These are phyloP conservation scores for Oligia latruncula DNA, from an alignment of 2,888 invertebrate species.

Conservation along the genomic window DNA sequence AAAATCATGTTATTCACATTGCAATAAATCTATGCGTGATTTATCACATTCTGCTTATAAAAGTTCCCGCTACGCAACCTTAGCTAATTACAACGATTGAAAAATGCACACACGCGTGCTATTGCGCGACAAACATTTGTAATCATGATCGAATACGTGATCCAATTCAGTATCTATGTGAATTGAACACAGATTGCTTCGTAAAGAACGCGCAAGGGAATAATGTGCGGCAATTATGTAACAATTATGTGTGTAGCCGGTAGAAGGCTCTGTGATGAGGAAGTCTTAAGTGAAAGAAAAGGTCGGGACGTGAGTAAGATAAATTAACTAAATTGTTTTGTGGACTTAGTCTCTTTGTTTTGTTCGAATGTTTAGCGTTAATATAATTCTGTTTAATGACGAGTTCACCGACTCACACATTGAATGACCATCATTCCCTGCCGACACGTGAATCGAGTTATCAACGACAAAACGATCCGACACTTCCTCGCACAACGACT, in stretches of 20 bases:
- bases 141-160: conserved; percentile 55
- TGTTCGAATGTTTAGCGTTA: conserved; percentile 7
- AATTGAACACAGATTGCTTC: conserved; percentile 43
- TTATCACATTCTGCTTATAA: neutral
- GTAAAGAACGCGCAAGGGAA: conserved; percentile 32
- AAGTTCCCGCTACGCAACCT: neutral
- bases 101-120: conserved; percentile 34
- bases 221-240: conserved; percentile 40
- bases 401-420: conserved; percentile 75
- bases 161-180: conserved; percentile 45
- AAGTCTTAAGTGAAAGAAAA: conserved; percentile 42
- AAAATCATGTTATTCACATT: neutral
- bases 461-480: conserved; percentile 71
- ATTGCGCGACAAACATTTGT: conserved; percentile 57
- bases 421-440: conserved; percentile 61
- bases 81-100: conserved; percentile 46
- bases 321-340: conserved; percentile 19
- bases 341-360: conserved; percentile 23
- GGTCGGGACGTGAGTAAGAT: conserved; percentile 35
- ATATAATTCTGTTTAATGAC: conserved; percentile 38
- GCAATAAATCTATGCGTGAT: neutral
- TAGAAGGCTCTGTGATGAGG: conserved; percentile 6
- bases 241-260: conserved; percentile 28
- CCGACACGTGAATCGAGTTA: conserved; percentile 65
- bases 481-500: conserved; percentile 79